Evolutionary conservation across 2,888 invertebrate genomes (phyloP), one percentile per base, ranked within the genome.

Genomic region (Bellardia pandia): DNA sequence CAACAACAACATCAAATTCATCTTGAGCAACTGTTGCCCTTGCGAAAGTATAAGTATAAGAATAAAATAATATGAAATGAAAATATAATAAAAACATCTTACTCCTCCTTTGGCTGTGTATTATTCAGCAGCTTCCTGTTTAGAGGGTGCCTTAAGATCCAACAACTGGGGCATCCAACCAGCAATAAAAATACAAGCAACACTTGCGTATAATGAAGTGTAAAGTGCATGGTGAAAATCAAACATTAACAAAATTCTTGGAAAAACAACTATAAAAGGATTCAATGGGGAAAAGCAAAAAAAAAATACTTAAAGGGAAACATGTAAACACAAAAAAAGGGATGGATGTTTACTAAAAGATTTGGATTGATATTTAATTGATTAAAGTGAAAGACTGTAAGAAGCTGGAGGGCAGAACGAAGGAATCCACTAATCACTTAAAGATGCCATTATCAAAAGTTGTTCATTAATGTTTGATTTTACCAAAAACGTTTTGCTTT

Each of bases 171-270:
- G 62, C 62, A 56, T 56, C 56, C 56, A 68, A 14, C 33, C 33
- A 71, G 23, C 77, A 68, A 86, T 37, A 8, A 82, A 40, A 79
- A 8, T 33, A 74, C 53, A 48, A 88, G 71, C 79, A 85, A 89
- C 88, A 87, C 86, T 88, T 88, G 86, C 83, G 81, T 90, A 90
- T 91, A 91, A 92, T 92, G 91, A 91, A 92, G 91, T 92, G 91
- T 89, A 91, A 92, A 92, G 89, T 92, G 91, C 89, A 91, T 91
- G 91, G 88, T 53, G 74, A 85, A 85, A 62, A 83, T 81, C 84
- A 84, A 80, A 86, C 71, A 80, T 80, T 51, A 79, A 69, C 56
- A 76, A 37, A 45, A 48, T 42, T 37, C 64, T 40, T 42, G 53
- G 16, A 69, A 42, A 48, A 66, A 68, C 33, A 45, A 23, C 11